These are phyloP conservation scores for Andrena praecox DNA, from an alignment of 2,888 invertebrate species.

Conservation along the genomic window DNA sequence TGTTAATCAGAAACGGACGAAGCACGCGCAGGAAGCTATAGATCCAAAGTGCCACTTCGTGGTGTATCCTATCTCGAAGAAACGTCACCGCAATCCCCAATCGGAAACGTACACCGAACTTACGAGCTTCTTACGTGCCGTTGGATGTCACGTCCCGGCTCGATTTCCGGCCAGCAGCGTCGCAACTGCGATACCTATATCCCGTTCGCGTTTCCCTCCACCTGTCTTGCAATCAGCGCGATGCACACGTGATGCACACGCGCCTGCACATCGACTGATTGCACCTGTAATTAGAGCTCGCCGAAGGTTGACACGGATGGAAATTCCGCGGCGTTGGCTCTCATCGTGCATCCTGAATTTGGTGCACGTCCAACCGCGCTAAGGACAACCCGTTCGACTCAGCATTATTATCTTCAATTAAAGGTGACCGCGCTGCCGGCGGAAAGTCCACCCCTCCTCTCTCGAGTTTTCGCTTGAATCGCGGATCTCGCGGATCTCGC, in stretches of 20 bases:
- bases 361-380: conserved; percentile 20
- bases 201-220: conserved; percentile 10
- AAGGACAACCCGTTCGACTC: conserved; percentile 12
- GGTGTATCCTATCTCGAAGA: conserved; percentile 35
- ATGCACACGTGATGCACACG: conserved; percentile 11
- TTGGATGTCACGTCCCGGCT: conserved; percentile 38
- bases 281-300: conserved; percentile 63
- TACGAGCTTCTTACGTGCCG: conserved; percentile 47
- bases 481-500: conserved; percentile 11
- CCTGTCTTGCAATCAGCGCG: conserved; percentile 34
- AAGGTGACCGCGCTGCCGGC: background rate
- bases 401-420: conserved; percentile 17
- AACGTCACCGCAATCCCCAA: conserved; percentile 34
- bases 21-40: conserved; percentile 10
- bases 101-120: conserved; percentile 30
- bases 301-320: conserved; percentile 39
- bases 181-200: background rate
- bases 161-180: conserved; percentile 34
- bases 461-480: background rate
- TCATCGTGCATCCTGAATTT: background rate
- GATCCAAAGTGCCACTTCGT: background rate
- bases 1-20: conserved; percentile 5
- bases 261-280: conserved; percentile 41
- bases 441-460: background rate
- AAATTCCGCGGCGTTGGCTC: conserved; percentile 47